Base-by-base conservation (phyloP, 37 sponge, comb jelly and placozoan species). In the Ianthella basta region DNA sequence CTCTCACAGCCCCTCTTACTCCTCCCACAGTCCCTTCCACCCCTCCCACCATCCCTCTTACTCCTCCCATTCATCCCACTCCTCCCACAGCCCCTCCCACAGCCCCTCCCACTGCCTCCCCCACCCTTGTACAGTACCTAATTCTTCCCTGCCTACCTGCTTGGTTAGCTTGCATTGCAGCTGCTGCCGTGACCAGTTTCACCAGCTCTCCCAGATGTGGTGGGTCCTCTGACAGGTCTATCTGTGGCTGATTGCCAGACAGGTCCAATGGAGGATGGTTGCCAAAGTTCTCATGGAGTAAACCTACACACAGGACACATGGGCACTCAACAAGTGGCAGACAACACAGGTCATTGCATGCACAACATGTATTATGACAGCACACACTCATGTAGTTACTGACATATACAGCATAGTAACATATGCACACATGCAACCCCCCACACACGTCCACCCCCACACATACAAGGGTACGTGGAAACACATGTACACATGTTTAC, bases 251-350 rank as follows among this genome's bases (percentile, higher is more conserved):
- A 39, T 61, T 56, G 80, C 84, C 14, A 15, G 93, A 85, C 29
- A 92, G 56, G 5, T 54, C 36, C 30, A 92, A 86, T 20, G 56
- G 68, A 21, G 93, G 93, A 73, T 87, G 87, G 56, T 21, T 5
- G 27, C 89, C 85, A 70, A 89, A 92, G 14, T 72, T 85, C 82
- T 92, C 93, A 24, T 79, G 50, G 55, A 92, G 56, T 10, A 79
- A 34, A 56, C 25, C 90, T 89, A 56, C 2, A 44, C 0, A 69
- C 53, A 36, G n/a, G 12, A 36, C 36, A 38, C 21, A 40, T 6
- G 24, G 33, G 33, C 24, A 21, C 32, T 8, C 30, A 70, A 63
- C 65, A 63, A 24, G 19, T 20, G 19, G 27, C 24, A 24, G 2
- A 10, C 3, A 4, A 3, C 24, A 24, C 29, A 63, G 8, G 27